Evolutionary conservation across 2,888 invertebrate genomes (phyloP), one percentile per base, ranked within the genome.

Genomic region (Phymatocera aterrima): DNA sequence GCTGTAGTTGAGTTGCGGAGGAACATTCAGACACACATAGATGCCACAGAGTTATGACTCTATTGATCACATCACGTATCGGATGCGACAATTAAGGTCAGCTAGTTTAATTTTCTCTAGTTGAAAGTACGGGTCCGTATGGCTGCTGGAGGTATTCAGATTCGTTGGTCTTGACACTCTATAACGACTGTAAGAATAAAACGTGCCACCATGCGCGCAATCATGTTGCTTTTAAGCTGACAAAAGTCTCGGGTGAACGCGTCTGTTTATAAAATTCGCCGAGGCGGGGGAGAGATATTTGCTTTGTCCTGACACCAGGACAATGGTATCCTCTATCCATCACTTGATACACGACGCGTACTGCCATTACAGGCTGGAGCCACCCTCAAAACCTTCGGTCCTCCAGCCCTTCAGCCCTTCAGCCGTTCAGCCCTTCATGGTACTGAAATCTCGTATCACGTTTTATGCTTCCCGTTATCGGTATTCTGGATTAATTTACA

Each of bases 281-380:
- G 85, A 87, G 85, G 86, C 84, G 88, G 87, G 88, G 88, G 87
- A 87, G n/a, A n/a, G 88, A 89, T 89, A 88, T 89, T 89, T 89
- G 88, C 87, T 81, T 86, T 86, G 83, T 83, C 81, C 85, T 87
- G 89, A 88, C 87, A 86, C 86, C 84, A 86, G 86, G 88, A 89
- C 88, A 89, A 89, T 89, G 85, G 87, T 86, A 84, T 75, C 75
- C 85, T 86, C 86, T 85, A 86, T 84, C 86, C 84, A 82, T 84
- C 86, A 83, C 83, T 84, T 85, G 85, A 86, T 86, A 86, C 84
- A 86, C 85, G 84, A 85, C 83, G 81, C 83, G 82, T 81, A 79
- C 81, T 83, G 84, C 85, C 80, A 83, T 75, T 57, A 57, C 75
- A 72, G 51, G 18, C 28, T 24, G 82, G 82, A 83, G 82, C 82